phyloP scores from a whole-genome alignment of 1,140 invertebrate species.

The Solenopsis invicta region DNA sequence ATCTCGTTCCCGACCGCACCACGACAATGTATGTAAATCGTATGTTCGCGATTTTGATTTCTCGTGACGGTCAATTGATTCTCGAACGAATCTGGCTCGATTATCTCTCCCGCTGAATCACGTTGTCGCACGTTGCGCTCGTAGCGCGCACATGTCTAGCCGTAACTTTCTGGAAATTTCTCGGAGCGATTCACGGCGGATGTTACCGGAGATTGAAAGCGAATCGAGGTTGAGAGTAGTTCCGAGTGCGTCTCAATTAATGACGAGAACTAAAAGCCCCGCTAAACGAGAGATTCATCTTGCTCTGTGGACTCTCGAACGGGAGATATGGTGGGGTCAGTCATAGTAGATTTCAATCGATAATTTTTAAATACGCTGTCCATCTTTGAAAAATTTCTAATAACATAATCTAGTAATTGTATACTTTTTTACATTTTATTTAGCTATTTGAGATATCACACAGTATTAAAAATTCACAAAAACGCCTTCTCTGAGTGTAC shows the following conservation, averaged over 20 bases:
- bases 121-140: neutral
- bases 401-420: neutral
- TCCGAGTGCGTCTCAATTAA: conserved; percentile 52
- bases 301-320: neutral
- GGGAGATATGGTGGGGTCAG: neutral
- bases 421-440: conserved; percentile 2
- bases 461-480: neutral
- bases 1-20: conserved; percentile 33
- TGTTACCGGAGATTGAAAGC: conserved; percentile 27
- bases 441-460: neutral
- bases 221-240: neutral
- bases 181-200: neutral
- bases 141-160: neutral
- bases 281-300: conserved; percentile 10
- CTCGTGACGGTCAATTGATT: conserved; percentile 70
- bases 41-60: conserved; percentile 68
- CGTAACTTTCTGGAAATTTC: conserved; percentile 29
- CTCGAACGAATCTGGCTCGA: conserved; percentile 32
- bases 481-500: neutral
- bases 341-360: neutral
- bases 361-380: conserved; percentile 1
- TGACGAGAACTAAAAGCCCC: conserved; percentile 30
- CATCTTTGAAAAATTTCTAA: neutral
- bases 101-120: conserved; percentile 60
- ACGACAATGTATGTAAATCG: conserved; percentile 44